phyloP scores from a whole-genome alignment of 2,113 vertebrate genomes.

The Urocolius indicus region DNA sequence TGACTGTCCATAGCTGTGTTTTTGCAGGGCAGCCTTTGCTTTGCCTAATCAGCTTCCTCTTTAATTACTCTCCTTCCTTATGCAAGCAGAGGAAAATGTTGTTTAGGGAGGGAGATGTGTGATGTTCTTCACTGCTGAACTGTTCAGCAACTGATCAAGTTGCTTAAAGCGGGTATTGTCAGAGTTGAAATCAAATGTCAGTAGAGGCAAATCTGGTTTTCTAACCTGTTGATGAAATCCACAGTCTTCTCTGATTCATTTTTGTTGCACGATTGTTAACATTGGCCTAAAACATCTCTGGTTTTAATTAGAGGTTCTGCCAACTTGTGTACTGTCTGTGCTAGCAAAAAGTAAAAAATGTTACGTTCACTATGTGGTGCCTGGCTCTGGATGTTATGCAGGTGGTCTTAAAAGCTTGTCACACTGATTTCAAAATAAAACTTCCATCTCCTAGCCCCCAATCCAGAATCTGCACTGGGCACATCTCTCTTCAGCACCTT shows the following conservation, averaged over 20 bases:
- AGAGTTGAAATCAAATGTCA: not conserved
- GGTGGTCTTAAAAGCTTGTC: not conserved
- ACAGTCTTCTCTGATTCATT: constrained; percentile 32
- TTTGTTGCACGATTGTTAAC: constrained; percentile 61
- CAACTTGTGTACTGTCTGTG: constrained; percentile 63
- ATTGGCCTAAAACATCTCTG: not conserved
- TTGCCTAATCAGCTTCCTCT: not conserved
- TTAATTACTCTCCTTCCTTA: not conserved
- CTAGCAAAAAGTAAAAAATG: constrained; percentile 72
- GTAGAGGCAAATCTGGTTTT: not conserved
- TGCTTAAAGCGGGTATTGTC: not conserved
- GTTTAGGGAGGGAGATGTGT: not conserved
- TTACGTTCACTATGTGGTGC: constrained; percentile 1
- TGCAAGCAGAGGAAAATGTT: not conserved
- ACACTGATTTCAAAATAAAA: constrained; percentile 2
- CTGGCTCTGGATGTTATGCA: not conserved
- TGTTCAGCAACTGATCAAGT: not conserved
- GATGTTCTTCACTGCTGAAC: not conserved
- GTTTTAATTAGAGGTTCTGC: constrained; percentile 57
- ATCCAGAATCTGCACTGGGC: not conserved
- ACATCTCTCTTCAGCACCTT: not conserved
- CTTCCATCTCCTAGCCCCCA: not conserved
- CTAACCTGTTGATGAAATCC: constrained; percentile 43
- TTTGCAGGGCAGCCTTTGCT: not conserved
- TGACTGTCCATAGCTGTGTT: not conserved